phyloP scores from a whole-genome alignment of 2,888 invertebrate genomes.

The Strigamia maritima region DNA sequence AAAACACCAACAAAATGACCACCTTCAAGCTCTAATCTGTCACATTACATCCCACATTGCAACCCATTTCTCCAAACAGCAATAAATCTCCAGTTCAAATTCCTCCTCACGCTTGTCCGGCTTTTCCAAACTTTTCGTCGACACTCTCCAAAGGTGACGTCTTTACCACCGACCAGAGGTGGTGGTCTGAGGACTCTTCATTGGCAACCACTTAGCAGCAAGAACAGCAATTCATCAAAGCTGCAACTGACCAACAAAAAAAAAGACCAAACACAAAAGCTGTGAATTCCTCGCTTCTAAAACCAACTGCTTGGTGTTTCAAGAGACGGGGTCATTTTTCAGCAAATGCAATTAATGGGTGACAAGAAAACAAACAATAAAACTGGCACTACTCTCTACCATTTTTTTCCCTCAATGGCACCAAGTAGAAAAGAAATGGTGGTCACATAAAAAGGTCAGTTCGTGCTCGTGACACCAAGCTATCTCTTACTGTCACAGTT shows the following conservation, averaged over 20 bases:
- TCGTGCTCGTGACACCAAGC: neutral
- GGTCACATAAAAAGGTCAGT: neutral
- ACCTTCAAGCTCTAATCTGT: too few relatives aligned
- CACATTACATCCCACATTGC: too few relatives aligned
- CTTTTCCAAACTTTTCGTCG: too few relatives aligned
- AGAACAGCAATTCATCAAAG: neutral
- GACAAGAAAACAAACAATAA: constrained; percentile 15
- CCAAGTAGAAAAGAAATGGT: neutral
- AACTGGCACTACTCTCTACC: neutral
- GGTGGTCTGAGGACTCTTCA: neutral
- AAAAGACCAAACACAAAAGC: neutral
- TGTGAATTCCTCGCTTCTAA: neutral
- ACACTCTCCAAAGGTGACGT: neutral
- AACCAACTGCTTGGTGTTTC: neutral
- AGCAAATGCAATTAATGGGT: constrained; percentile 12
- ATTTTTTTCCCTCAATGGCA: neutral
- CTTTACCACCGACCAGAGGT: neutral
- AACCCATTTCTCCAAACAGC: too few relatives aligned
- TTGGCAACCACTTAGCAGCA: neutral
- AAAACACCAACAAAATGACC: too few relatives aligned
- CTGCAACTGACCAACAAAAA: neutral
- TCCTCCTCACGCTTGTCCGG: too few relatives aligned
- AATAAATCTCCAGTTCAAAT: too few relatives aligned
- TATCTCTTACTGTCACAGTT: constrained; percentile 15
- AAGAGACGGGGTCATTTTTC: neutral